A percentile compares a stretch with the other conserved stretches of the same genome.
Conservation (phyloP, 2,888 invertebrate species). For the Malthinus flaveolus region DNA sequence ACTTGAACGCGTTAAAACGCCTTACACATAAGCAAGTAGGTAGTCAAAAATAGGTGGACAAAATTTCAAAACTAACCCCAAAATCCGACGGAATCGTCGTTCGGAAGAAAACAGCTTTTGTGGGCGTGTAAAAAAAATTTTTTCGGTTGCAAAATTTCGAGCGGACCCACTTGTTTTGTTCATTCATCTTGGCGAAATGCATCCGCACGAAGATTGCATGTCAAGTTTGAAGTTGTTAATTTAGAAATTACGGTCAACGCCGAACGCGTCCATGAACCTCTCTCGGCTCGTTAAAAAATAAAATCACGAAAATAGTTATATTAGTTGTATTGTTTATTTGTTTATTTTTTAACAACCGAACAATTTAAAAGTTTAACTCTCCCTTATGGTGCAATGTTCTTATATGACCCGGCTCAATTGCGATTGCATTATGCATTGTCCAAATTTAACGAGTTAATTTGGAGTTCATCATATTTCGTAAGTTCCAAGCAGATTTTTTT, state of each 20-base stretch:
- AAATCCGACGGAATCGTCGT: too few relatives aligned
- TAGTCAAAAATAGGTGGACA: constrained; percentile 11
- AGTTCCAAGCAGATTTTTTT: not conserved
- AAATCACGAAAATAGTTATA: constrained; percentile 31
- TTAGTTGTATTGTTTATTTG: constrained; percentile 37
- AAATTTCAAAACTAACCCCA: too few relatives aligned
- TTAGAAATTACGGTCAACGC: constrained; percentile 43
- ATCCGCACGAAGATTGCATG: constrained; percentile 18
- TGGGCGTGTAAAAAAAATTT: too few relatives aligned
- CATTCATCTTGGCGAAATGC: constrained; percentile 12
- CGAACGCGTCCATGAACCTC: constrained; percentile 42
- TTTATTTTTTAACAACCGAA: constrained; percentile 34
- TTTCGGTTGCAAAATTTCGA: not conserved
- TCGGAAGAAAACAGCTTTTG: not conserved
- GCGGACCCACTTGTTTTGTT: constrained; percentile 5
- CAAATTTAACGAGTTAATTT: constrained; percentile 23
- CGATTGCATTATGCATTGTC: constrained; percentile 27
- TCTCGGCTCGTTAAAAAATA: constrained; percentile 38
- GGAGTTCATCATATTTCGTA: constrained; percentile 11
- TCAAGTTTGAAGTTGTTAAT: constrained; percentile 37
- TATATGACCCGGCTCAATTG: constrained; percentile 27
- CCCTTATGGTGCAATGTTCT: constrained; percentile 33
- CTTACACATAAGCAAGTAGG: constrained; percentile 28
- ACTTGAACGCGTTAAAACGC: constrained; percentile 42
- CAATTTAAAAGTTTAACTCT: constrained; percentile 36